These are phyloP conservation scores for Leucozona laternaria DNA, from an alignment of 2,888 invertebrate genomes.

Conservation along the genomic window DNA sequence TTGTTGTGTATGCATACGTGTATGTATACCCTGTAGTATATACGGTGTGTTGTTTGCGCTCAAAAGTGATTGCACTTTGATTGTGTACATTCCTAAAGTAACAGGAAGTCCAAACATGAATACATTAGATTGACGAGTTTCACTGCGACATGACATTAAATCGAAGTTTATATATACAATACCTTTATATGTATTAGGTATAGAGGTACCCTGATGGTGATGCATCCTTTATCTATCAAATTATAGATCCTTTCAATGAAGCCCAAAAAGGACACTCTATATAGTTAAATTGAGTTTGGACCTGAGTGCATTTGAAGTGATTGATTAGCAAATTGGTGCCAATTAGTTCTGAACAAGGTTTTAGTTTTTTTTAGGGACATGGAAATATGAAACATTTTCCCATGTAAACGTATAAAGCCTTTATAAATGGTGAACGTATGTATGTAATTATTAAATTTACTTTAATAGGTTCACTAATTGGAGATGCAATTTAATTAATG, in stretches of 20 bases:
- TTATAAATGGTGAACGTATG: no score
- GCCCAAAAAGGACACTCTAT: conserved; percentile 7
- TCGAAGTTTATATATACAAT: conserved; percentile 5
- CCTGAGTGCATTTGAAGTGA: conserved; percentile 43
- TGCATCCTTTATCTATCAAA: conserved; percentile 49
- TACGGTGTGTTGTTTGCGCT: conserved; percentile 39
- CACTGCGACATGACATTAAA: conserved; percentile 18
- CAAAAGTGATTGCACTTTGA: conserved; percentile 57
- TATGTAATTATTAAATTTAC: conserved; percentile 29
- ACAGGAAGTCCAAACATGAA: conserved; percentile 14
- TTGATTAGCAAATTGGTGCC: conserved; percentile 60
- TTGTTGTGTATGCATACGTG: background rate
- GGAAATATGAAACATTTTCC: background rate
- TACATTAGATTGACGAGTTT: conserved; percentile 55
- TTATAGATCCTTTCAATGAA: conserved; percentile 36
- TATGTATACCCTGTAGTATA: background rate
- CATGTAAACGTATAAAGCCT: no score
- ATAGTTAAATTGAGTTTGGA: background rate
- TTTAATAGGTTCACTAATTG: conserved; percentile 28
- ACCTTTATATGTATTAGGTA: background rate
- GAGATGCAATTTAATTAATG: conserved; percentile 9
- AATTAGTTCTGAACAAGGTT: conserved; percentile 36
- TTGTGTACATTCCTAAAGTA: background rate
- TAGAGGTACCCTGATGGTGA: conserved; percentile 7
- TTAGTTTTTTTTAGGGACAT: conserved; percentile 1